These are phyloP conservation scores for Acanthopleura granulata DNA, from an alignment of 2,888 invertebrate species.

Conservation along the genomic window DNA sequence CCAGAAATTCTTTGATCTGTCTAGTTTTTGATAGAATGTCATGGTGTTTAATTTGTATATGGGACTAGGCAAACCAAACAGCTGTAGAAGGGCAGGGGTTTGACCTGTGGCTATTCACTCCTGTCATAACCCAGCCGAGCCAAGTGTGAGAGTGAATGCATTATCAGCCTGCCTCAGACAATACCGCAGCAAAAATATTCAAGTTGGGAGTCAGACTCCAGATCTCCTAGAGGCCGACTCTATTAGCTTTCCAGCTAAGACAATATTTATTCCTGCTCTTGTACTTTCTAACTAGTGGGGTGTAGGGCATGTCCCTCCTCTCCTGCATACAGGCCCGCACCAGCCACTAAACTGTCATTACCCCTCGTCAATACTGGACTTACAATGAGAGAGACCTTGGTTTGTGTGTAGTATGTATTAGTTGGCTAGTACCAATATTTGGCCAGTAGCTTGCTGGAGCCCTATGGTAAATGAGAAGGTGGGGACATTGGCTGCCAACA, in stretches of 20 bases:
- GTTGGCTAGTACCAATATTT: slow-evolving; percentile 7
- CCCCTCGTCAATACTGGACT: background rate
- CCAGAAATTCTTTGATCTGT: slow-evolving; percentile 11
- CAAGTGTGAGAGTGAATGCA: slow-evolving; percentile 18
- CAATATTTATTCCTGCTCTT: slow-evolving; percentile 11
- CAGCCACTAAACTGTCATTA: background rate
- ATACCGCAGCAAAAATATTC: background rate
- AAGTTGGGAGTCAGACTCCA: background rate
- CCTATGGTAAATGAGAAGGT: background rate
- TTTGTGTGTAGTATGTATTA: background rate
- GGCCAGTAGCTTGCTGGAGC: slow-evolving; percentile 4
- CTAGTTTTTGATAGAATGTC: slow-evolving; percentile 16
- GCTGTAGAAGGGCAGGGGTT: background rate
- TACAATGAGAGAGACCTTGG: slow-evolving; percentile 14
- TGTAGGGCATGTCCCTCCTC: background rate
- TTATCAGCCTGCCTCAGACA: background rate
- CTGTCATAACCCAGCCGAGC: background rate
- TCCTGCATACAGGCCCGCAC: background rate
- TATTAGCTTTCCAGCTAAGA: slow-evolving; percentile 19
- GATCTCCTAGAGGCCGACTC: slow-evolving; percentile 5
- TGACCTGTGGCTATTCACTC: background rate
- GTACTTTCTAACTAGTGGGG: slow-evolving; percentile 12
- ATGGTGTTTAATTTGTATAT: slow-evolving; percentile 17
- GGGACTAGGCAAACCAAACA: slow-evolving; percentile 6
- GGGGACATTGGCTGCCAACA: background rate